Evolutionary conservation across 2,113 vertebrate genomes (phyloP), one percentile per base, ranked within the genome.

Genomic region (Noturus placidus): DNA sequence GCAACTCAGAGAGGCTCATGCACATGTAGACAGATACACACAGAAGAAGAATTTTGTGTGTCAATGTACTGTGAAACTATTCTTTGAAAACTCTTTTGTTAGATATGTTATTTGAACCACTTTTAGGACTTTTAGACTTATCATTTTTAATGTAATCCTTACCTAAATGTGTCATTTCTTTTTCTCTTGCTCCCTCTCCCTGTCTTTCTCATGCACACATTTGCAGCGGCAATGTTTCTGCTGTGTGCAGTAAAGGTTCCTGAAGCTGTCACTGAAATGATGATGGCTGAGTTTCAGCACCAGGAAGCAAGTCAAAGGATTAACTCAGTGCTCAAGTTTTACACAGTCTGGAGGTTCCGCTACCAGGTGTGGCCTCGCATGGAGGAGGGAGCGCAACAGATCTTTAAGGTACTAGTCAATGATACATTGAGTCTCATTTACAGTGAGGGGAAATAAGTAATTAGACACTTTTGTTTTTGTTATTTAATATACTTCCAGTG

Each of bases 291-390:
- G 95, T 98, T 99, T 92, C 97, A 99, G 91, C 98, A 99, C 88
- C 96, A 97, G 13, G 98, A 99, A 91, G 97, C 97, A 0, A 97
- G 96, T 88, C 98, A 99, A 92, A 96, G 98, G 81, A 95, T 99
- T 88, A 99, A 99, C 72, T 98, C 98, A 0, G 94, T 99, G 88
- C 95, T 99, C 57, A 99, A 99, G 92, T 99, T 99, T 89, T 97
- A 98, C 93, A 99, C 98, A 0, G 96, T 99, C 87, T 99, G 98
- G 98, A 96, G 98, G 57, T 99, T 99, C 93, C 96, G 98, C n/a
- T 99, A 99, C 80, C 98, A 99, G 92, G 98, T 99, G 89, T 99
- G 98, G 98, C 98, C 98, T 33, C 96, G 98, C 76, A 99, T 99
- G 98, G 98, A 99, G 91, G 98, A 99, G 85, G 98, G 98, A 86